Percentiles rank a stretch among this genome's conserved stretches.
These are phyloP conservation scores for Orussus abietinus DNA, from an alignment of 1,140 invertebrate species.

Conservation along the genomic window DNA sequence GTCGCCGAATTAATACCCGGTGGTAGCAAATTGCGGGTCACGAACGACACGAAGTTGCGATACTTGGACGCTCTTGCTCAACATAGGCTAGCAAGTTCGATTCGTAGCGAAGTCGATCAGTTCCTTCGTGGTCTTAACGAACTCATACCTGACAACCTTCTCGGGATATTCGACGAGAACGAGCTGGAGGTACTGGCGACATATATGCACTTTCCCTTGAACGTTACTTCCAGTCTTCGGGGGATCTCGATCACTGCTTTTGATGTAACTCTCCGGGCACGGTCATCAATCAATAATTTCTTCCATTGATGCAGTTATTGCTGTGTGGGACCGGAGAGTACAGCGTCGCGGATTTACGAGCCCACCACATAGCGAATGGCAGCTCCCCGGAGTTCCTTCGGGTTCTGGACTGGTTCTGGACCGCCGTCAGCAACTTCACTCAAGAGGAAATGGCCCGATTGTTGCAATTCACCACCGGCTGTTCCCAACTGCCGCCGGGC, in stretches of 20 bases:
- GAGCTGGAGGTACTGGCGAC: conserved; percentile 82
- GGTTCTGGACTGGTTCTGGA: conserved; percentile 92
- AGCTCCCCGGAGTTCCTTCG: conserved; percentile 78
- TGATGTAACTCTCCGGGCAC: no score
- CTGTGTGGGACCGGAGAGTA: conserved; percentile 93
- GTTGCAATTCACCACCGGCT: conserved; percentile 92
- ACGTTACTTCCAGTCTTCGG: no score
- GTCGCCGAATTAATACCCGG: conserved; percentile 48
- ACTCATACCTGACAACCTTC: conserved; percentile 86
- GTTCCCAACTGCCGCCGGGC: conserved; percentile 85
- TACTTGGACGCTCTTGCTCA: conserved; percentile 89
- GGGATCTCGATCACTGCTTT: no score
- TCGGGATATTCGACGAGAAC: conserved; percentile 95
- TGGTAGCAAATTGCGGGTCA: conserved; percentile 59
- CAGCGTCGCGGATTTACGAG: conserved; percentile 82
- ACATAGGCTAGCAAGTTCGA: conserved; percentile 76
- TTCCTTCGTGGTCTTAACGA: conserved; percentile 88
- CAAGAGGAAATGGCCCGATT: conserved; percentile 90
- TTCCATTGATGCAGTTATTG: conserved; percentile 69
- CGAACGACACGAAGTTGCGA: conserved; percentile 72
- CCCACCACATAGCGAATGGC: conserved; percentile 82
- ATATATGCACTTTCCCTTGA: no score
- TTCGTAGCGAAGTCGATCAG: conserved; percentile 80
- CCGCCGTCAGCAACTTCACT: conserved; percentile 85
- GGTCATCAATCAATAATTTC: no score